Percentiles rank a stretch among this genome's conserved stretches.
Conservation (phyloP, 2,797 vertebrate species). For the Miichthys miiuy region DNA sequence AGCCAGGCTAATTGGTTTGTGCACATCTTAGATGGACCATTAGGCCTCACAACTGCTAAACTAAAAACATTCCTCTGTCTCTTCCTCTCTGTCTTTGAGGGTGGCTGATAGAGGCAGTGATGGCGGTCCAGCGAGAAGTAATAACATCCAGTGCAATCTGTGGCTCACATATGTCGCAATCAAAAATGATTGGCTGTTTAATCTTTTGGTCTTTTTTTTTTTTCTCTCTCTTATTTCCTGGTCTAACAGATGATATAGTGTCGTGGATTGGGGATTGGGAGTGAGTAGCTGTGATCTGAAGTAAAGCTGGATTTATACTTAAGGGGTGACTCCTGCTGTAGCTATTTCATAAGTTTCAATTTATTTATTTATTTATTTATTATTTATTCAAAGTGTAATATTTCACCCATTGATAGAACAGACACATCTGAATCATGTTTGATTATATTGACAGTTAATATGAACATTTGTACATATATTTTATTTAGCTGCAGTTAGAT, state of each 20-base stretch:
- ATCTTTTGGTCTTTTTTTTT: constrained; percentile 23
- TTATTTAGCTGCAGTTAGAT: not conserved
- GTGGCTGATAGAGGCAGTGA: constrained; percentile 42
- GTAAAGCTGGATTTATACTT: constrained; percentile 4
- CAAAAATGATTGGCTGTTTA: constrained; percentile 36
- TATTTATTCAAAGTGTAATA: not conserved
- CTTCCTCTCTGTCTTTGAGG: constrained; percentile 11
- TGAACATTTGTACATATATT: not conserved
- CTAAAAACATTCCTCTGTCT: constrained; percentile 44
- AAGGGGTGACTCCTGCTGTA: not conserved
- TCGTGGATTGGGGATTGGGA: not conserved
- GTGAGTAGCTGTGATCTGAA: constrained; percentile 12
- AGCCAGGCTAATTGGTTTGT: constrained; percentile 83
- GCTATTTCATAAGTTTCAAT: not conserved
- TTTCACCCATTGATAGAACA: not conserved
- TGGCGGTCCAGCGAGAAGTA: constrained; percentile 37
- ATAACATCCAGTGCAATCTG: constrained; percentile 55
- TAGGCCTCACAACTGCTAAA: constrained; percentile 65
- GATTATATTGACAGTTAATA: not conserved
- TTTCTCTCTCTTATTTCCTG: constrained; percentile 10
- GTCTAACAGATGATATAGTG: not conserved
- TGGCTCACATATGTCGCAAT: constrained; percentile 24
- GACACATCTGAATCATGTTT: not conserved
- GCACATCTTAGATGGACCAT: constrained; percentile 74
- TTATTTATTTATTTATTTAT: not conserved